Evolutionary conservation across 2,797 vertebrate species (phyloP).

Genomic region (Esox masquinongy): DNA sequence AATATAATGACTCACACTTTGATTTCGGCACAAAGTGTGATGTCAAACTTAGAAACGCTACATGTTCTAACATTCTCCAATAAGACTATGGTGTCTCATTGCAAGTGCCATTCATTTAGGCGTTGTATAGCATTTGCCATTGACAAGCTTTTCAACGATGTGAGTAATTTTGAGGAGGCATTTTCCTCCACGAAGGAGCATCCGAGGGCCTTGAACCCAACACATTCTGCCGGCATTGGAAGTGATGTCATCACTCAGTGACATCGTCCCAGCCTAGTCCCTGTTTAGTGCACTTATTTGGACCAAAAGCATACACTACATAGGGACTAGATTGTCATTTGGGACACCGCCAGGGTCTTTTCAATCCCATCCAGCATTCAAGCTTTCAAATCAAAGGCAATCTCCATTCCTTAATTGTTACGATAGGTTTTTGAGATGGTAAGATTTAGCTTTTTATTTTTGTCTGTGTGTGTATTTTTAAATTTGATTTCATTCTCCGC

Average conservation of each 20-base stretch:
- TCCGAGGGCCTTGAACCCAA: neutral
- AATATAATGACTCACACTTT: neutral
- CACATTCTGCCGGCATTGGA: constrained; percentile 16
- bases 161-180: neutral
- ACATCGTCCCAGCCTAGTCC: neutral
- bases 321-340: neutral
- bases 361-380: no score
- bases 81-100: no score
- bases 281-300: neutral
- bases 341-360: neutral
- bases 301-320: neutral
- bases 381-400: constrained; percentile 35
- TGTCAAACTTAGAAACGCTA: neutral
- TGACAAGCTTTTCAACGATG: neutral
- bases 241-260: neutral
- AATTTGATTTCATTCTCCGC: constrained; percentile 20
- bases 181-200: neutral
- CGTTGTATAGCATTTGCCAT: no score
- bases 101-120: no score
- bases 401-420: constrained; percentile 50
- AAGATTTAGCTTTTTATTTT: constrained; percentile 37
- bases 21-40: neutral
- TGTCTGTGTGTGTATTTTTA: constrained; percentile 1
- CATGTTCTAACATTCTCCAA: neutral
- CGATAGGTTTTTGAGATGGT: constrained; percentile 43